phyloP scores from a whole-genome alignment of 2,888 invertebrate genomes.

The Amiota minor region DNA sequence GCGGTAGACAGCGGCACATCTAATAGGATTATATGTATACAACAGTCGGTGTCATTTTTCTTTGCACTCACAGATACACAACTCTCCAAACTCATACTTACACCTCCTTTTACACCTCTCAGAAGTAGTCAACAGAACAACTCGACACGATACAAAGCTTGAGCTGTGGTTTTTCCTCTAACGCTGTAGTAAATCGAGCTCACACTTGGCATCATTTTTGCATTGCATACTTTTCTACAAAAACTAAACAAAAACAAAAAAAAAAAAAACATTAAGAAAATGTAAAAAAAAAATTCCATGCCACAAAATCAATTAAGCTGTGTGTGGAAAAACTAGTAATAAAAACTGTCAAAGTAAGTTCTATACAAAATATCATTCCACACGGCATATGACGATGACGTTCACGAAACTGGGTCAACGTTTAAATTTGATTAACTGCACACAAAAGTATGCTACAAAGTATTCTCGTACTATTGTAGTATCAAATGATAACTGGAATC shows the following conservation, averaged over 20 bases:
- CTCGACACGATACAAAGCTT: slow-evolving; percentile 4
- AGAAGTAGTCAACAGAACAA: slow-evolving; percentile 29
- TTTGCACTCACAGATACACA: neutral
- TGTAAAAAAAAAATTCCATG: slow-evolving; percentile 44
- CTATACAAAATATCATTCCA: slow-evolving; percentile 2
- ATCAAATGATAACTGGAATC: neutral
- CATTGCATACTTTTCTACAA: slow-evolving; percentile 38
- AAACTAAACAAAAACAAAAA: neutral
- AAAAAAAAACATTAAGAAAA: too few species aligned
- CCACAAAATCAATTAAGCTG: slow-evolving; percentile 63
- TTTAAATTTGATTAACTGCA: slow-evolving; percentile 51
- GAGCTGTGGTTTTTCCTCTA: slow-evolving; percentile 3
- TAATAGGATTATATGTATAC: slow-evolving; percentile 57
- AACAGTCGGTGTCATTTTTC: slow-evolving; percentile 29
- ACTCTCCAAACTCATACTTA: too few species aligned
- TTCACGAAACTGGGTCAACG: slow-evolving; percentile 47
- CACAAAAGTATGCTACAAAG: slow-evolving; percentile 35
- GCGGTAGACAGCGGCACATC: slow-evolving; percentile 33
- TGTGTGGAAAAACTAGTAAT: slow-evolving; percentile 39
- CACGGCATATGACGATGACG: neutral
- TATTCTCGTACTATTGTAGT: neutral
- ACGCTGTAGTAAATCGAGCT: slow-evolving; percentile 23
- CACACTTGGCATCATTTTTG: slow-evolving; percentile 10
- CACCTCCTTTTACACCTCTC: neutral
- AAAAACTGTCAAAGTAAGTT: slow-evolving; percentile 53